Conservation (phyloP, 1,140 invertebrate species). For the Anadara kagoshimensis region DNA sequence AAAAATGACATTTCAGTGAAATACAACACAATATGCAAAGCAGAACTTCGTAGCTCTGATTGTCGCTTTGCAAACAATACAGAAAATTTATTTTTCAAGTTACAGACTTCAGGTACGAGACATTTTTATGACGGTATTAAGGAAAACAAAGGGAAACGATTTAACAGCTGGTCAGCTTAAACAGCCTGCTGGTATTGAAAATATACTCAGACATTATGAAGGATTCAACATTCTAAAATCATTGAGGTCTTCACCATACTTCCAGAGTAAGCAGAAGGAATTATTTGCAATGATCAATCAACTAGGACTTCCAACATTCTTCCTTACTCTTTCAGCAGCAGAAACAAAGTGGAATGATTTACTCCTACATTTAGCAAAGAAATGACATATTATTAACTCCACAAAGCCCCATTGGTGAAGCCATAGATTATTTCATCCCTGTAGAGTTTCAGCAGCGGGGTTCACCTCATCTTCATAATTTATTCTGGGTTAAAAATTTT, state of each 20-base stretch:
- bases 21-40: slow-evolving; percentile 36
- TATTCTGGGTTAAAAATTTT: slow-evolving; percentile 60
- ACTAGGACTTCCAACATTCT: slow-evolving; percentile 33
- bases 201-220: slow-evolving; percentile 44
- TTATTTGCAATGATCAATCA: slow-evolving; percentile 44
- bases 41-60: slow-evolving; percentile 34
- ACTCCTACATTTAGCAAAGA: slow-evolving; percentile 2
- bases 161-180: slow-evolving; percentile 41
- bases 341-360: slow-evolving; percentile 39
- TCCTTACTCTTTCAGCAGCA: slow-evolving; percentile 36
- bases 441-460: slow-evolving; percentile 18
- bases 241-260: slow-evolving; percentile 37
- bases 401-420: slow-evolving; percentile 32
- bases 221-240: slow-evolving; percentile 41
- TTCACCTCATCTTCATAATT: slow-evolving; percentile 16
- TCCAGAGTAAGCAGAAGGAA: slow-evolving; percentile 33
- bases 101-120: slow-evolving; percentile 39
- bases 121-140: slow-evolving; percentile 24
- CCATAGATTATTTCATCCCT: slow-evolving; percentile 32
- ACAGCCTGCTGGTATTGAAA: slow-evolving; percentile 13
- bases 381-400: slow-evolving; percentile 17
- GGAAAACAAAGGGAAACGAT: slow-evolving; percentile 35
- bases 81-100: slow-evolving; percentile 43
- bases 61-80: slow-evolving; percentile 32
- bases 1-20: neutral